phyloP scores from a whole-genome alignment of 1,140 invertebrate genomes.

The Platyscapa corneri region DNA sequence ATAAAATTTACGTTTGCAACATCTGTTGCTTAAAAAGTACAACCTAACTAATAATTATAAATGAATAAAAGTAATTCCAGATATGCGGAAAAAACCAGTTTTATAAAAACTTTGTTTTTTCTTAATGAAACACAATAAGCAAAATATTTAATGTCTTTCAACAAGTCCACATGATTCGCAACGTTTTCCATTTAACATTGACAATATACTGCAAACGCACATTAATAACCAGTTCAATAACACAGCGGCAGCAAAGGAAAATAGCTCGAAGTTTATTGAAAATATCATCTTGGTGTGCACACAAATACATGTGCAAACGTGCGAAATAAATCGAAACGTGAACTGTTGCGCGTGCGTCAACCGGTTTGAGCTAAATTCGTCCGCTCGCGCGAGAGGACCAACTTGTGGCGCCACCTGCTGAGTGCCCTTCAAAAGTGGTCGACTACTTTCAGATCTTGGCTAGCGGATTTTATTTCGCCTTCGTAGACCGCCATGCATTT shows the following conservation, averaged over 20 bases:
- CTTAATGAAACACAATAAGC: not conserved
- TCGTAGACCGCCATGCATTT: not conserved
- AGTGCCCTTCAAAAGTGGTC: not conserved
- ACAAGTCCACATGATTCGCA: not conserved
- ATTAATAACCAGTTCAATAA: not conserved
- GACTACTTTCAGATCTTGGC: not conserved
- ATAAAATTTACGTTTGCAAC: too few species aligned
- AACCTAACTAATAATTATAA: too few species aligned
- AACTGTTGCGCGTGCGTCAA: not conserved
- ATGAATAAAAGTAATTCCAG: too few species aligned
- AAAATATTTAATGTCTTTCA: not conserved
- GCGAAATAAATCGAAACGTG: not conserved
- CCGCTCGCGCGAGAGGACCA: not conserved
- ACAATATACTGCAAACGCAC: not conserved
- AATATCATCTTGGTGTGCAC: not conserved
- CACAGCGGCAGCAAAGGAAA: not conserved
- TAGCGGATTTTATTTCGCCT: not conserved
- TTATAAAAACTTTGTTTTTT: not conserved
- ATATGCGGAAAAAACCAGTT: not conserved
- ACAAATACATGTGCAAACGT: not conserved
- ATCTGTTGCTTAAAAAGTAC: too few species aligned
- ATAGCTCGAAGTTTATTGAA: not conserved
- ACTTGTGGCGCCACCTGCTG: not conserved
- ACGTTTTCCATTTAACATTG: not conserved
- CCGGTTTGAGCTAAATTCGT: not conserved